These are phyloP conservation scores for Lacerta agilis DNA, from an alignment of 2,797 vertebrate species.

Conservation along the genomic window DNA sequence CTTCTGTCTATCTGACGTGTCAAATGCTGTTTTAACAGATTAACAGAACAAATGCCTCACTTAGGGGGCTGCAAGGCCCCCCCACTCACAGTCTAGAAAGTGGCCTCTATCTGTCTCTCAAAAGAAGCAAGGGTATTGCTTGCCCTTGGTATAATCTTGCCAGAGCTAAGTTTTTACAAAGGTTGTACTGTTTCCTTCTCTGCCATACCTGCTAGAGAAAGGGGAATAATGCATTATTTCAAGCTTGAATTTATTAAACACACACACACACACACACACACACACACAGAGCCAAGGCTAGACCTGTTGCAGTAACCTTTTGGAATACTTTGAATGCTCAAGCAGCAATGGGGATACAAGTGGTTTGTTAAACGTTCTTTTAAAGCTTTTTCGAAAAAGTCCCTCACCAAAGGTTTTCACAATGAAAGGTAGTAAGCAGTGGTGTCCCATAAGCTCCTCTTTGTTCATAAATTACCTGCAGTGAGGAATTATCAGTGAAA, in stretches of 20 bases:
- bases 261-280: background rate
- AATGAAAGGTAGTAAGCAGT: background rate
- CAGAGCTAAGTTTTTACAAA: background rate
- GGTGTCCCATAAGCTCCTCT: background rate
- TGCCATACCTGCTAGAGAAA: background rate
- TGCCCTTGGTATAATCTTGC: background rate
- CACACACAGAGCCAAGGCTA: background rate
- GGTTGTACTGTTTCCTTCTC: background rate
- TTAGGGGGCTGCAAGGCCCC: background rate
- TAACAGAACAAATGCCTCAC: background rate
- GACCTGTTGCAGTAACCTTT: background rate
- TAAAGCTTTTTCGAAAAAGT: background rate
- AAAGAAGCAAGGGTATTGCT: background rate
- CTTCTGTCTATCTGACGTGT: background rate
- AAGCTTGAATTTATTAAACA: background rate
- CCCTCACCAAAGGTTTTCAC: background rate
- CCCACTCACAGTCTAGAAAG: background rate
- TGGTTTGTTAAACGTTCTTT: background rate
- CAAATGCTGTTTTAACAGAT: background rate
- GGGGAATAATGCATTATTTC: background rate
- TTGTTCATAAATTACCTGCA: background rate
- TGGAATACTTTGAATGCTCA: background rate
- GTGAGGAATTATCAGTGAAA: background rate
- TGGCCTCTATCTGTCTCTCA: background rate
- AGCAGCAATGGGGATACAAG: too few species aligned